Evolutionary conservation across 2,888 invertebrate species (phyloP), one percentile per base, ranked within the genome.

Genomic region (Drosophila quinaria): DNA sequence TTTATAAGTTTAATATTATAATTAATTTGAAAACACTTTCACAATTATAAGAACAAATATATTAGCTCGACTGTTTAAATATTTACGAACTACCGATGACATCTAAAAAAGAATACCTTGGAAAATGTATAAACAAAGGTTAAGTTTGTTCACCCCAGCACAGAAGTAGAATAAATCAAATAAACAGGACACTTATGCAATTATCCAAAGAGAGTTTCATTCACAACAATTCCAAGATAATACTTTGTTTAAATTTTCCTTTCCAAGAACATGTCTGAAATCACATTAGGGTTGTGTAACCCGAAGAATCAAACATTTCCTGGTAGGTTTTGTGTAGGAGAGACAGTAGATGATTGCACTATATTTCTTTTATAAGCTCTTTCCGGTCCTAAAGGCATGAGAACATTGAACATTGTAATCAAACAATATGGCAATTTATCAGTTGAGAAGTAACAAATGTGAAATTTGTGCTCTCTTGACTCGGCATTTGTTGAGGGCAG

Each of bases 391-490:
- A 31, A 41, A 13, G 68, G 17, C 56, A 56, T 49, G 51, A 25
- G 49, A 37, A n/a, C 15, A 58, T 62, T 41, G 33, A 72, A 51
- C 73, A 70, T 69, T 72, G 71, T 72, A 61, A 81, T 76, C 41
- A 64, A 70, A 87, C 87, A 84, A 87, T 84, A 54, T 68, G 44
- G 4, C 80, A 81, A 81, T 87, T 71, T 73, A 72, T 78, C 81
- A 78, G 60, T 62, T 55, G 44, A 25, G 11, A n/a, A n/a, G 17
- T 15, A 61, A 66, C 51, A 72, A 70, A 22, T 3, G 52, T 25
- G 51, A 61, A 25, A 59, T 60, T 31, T 42, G 44, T 47, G 46
- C n/a, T 29, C 4, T 65, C 70, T 78, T 80, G 70, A 84, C 74
- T 63, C 62, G 42, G 35, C 63, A 25, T 29, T 63, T 58, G 58